These are phyloP conservation scores for Cyprinodon variegatus DNA, from an alignment of 2,113 vertebrate genomes.

Conservation along the genomic window DNA sequence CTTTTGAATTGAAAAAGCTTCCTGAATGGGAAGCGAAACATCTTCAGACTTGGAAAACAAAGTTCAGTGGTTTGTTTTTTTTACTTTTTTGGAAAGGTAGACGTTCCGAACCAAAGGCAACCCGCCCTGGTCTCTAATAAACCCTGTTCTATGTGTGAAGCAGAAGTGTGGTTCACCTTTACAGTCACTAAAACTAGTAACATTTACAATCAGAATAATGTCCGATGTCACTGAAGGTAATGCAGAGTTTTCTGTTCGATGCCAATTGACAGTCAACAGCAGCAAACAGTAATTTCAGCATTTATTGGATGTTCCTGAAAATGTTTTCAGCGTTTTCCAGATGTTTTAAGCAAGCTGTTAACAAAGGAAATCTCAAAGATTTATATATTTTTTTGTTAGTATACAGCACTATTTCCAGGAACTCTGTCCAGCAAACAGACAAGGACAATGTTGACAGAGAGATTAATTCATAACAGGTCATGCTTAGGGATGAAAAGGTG, in stretches of 20 bases:
- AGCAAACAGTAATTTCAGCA: slow-evolving; percentile 1
- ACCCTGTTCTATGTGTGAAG: background rate
- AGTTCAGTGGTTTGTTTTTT: too few relatives aligned
- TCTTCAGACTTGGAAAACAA: too few relatives aligned
- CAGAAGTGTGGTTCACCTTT: slow-evolving; percentile 15
- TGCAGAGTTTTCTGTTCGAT: background rate
- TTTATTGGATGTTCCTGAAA: background rate
- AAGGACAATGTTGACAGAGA: too few relatives aligned
- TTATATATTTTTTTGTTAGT: background rate
- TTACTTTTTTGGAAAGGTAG: too few relatives aligned
- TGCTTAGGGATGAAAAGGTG: too few relatives aligned
- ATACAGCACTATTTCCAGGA: background rate
- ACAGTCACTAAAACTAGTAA: background rate
- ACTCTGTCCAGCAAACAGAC: too few relatives aligned
- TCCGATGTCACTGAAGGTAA: background rate
- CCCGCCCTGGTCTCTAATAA: too few relatives aligned
- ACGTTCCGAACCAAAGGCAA: too few relatives aligned
- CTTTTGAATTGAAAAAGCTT: too few relatives aligned
- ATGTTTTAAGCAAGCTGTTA: background rate
- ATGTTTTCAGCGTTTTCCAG: background rate
- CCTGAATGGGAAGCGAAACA: too few relatives aligned
- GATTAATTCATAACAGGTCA: too few relatives aligned
- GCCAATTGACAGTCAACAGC: background rate
- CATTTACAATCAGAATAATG: background rate
- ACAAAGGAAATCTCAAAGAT: background rate